Evolutionary conservation across 2,113 vertebrate genomes (phyloP).

Genomic region (Misgurnus anguillicaudatus): DNA sequence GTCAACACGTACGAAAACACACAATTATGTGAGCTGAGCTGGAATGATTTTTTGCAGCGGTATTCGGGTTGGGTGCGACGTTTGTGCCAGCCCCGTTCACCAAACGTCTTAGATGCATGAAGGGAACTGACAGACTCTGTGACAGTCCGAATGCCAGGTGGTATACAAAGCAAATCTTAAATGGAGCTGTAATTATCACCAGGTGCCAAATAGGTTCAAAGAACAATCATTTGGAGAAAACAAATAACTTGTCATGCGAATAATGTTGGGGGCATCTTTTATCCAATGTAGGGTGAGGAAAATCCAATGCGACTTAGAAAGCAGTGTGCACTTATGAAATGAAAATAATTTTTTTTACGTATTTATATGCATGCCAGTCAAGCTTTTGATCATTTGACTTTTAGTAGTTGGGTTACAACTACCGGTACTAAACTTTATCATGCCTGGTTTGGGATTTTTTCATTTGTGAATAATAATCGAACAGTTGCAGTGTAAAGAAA

Average conservation of each 20-base stretch:
- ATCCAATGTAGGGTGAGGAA: neutral
- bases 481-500: neutral
- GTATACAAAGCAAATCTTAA: constrained; percentile 31
- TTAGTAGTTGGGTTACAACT: neutral
- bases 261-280: neutral
- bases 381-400: neutral
- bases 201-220: constrained; percentile 37
- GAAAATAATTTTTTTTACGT: neutral
- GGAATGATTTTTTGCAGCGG: neutral
- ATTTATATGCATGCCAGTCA: neutral
- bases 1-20: constrained; percentile 3
- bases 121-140: constrained; percentile 8
- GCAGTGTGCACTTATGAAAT: neutral
- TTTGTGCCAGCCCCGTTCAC: neutral
- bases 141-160: neutral
- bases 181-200: constrained; percentile 39
- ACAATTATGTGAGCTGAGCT: constrained; percentile 31
- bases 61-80: neutral
- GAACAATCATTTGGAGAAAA: neutral
- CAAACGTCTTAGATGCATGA: neutral
- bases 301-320: neutral
- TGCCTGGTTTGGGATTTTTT: neutral
- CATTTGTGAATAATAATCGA: neutral
- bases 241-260: constrained; percentile 22
- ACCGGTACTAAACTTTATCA: neutral